Evolutionary conservation across 2,113 vertebrate species (phyloP).

Genomic region (Rhea pennata): DNA sequence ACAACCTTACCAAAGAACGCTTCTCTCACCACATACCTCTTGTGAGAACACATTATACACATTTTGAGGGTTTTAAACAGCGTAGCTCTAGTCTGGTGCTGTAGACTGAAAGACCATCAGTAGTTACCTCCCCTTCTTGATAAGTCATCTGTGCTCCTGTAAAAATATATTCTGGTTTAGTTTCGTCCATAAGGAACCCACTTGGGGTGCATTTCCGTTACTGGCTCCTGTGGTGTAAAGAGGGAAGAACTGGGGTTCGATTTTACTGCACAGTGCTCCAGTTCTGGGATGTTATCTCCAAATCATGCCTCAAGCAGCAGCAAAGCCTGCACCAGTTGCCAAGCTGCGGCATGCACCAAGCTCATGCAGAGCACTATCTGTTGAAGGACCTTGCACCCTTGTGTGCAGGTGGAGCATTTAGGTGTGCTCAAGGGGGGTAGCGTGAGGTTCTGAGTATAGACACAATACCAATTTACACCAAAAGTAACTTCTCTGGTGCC

Average conservation of each 20-base stretch:
- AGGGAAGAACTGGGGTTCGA: neutral
- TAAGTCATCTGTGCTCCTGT: neutral
- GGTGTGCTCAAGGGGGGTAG: neutral
- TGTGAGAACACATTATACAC: neutral
- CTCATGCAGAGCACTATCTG: fast-evolving
- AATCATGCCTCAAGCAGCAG: neutral
- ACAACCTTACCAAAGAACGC: fast-evolving
- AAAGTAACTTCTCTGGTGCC: neutral
- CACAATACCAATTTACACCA: neutral
- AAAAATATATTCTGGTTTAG: neutral
- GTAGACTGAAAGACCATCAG: neutral
- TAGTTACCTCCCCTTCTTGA: neutral
- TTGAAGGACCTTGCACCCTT: neutral
- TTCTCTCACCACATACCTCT: fast-evolving
- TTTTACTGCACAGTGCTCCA: neutral
- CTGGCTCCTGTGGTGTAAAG: neutral
- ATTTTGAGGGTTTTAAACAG: neutral
- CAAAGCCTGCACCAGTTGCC: neutral
- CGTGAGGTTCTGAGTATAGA: too few relatives aligned
- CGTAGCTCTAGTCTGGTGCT: neutral
- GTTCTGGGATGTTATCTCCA: neutral
- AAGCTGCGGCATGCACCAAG: neutral
- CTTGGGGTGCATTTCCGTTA: neutral
- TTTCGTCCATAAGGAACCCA: neutral
- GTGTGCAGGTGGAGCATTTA: neutral